These are phyloP conservation scores for Corythornis leucogaster DNA, from an alignment of 2,797 vertebrate species.

Conservation along the genomic window DNA sequence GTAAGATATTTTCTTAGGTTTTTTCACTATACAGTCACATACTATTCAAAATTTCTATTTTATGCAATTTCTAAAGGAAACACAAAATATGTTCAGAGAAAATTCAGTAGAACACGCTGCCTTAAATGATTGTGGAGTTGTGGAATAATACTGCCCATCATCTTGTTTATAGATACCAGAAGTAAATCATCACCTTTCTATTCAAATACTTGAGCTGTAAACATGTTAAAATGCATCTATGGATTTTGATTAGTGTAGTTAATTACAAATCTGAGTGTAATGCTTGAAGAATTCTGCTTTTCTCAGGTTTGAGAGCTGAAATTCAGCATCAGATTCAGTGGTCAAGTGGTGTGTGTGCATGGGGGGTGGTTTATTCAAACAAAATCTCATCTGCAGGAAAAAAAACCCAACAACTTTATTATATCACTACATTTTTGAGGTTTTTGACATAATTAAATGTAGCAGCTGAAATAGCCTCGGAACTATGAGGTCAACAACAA, in stretches of 20 bases:
- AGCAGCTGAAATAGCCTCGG: constrained; percentile 56
- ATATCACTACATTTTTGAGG: not conserved
- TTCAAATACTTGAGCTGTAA: not conserved
- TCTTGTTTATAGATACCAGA: not conserved
- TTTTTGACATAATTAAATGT: not conserved
- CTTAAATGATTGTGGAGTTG: not conserved
- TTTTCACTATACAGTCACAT: not conserved
- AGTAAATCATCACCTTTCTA: not conserved
- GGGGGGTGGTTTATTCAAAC: not conserved
- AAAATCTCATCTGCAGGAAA: constrained; percentile 21
- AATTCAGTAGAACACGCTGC: not conserved
- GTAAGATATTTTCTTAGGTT: not conserved
- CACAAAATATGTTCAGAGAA: not conserved
- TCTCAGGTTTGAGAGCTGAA: not conserved
- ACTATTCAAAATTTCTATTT: not conserved
- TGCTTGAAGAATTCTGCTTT: not conserved
- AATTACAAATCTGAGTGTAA: not conserved
- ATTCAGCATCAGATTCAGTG: not conserved
- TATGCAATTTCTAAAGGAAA: not conserved
- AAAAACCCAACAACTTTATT: not conserved
- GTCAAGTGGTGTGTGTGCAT: not conserved
- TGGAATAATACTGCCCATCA: not conserved
- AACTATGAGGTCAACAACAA: constrained; percentile 22
- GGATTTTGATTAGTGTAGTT: not conserved
- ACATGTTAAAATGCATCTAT: not conserved